Conservation (phyloP, 1,140 invertebrate species). For the Belonocnema kinseyi region DNA sequence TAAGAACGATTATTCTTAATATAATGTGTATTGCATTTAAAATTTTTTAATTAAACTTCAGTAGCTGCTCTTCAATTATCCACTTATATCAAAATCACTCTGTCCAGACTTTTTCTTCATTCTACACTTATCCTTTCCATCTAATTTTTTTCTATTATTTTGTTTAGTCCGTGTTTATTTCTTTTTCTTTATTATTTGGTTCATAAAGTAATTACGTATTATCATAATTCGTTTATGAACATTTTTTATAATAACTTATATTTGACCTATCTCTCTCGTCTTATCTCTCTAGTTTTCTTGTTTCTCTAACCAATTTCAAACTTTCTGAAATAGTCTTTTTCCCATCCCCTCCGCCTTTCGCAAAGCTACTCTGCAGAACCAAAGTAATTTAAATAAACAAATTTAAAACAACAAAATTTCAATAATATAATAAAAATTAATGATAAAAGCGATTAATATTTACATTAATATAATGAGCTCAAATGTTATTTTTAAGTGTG, state of each 20-base stretch:
- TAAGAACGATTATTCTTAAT: background rate
- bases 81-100: background rate
- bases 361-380: background rate
- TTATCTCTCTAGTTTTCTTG: background rate
- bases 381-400: background rate
- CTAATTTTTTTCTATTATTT: too few relatives aligned
- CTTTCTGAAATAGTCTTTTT: background rate
- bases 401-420: too few relatives aligned
- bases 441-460: background rate
- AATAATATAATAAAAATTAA: background rate
- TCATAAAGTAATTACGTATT: too few relatives aligned
- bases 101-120: background rate
- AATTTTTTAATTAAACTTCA: background rate
- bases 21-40: slow-evolving; percentile 2
- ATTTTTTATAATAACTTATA: background rate
- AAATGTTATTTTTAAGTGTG: background rate
- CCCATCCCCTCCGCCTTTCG: background rate
- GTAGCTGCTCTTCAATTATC: background rate
- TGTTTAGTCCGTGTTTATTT: too few relatives aligned
- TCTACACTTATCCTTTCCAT: too few relatives aligned
- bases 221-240: too few relatives aligned
- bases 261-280: background rate
- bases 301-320: background rate
- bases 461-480: background rate
- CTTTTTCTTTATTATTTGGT: too few relatives aligned